phyloP scores from a whole-genome alignment of 2,888 invertebrate species.

The Aromia moschata region DNA sequence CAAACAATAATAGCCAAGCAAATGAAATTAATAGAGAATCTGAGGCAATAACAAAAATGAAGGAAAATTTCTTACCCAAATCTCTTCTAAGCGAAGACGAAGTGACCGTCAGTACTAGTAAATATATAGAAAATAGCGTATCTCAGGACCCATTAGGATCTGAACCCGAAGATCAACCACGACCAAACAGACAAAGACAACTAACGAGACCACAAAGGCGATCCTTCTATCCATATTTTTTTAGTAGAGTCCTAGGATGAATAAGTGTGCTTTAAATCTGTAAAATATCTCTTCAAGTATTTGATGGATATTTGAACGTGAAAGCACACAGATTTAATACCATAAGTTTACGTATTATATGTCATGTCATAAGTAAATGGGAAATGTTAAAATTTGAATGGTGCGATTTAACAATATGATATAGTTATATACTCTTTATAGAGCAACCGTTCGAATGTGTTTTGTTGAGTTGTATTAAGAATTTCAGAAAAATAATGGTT shows the following conservation, averaged over 20 bases:
- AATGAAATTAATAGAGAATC: slow-evolving; percentile 12
- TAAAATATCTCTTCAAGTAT: slow-evolving; percentile 6
- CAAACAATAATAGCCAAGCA: slow-evolving; percentile 35
- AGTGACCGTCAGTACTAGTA: slow-evolving; percentile 18
- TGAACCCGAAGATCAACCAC: slow-evolving; percentile 43
- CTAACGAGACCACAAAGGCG: slow-evolving; percentile 64
- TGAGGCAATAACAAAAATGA: slow-evolving; percentile 19
- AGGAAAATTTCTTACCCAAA: slow-evolving; percentile 49
- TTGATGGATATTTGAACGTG: no score
- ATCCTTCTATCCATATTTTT: slow-evolving; percentile 67
- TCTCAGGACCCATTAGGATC: slow-evolving; percentile 24
- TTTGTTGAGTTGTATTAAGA: no score
- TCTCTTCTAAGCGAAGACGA: slow-evolving; percentile 41
- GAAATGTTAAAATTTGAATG: no score
- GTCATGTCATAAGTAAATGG: no score
- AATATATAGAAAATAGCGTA: slow-evolving; percentile 29
- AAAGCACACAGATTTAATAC: no score
- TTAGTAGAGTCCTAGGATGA: slow-evolving; percentile 67
- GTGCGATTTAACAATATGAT: no score
- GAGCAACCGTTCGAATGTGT: no score
- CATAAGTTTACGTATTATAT: no score
- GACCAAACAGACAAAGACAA: slow-evolving; percentile 64
- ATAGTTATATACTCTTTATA: no score
- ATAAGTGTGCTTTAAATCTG: slow-evolving; percentile 12
- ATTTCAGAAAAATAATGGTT: no score